Evolutionary conservation across 2,797 vertebrate species (phyloP).

Genomic region (Muraenolepis orangiensis): DNA sequence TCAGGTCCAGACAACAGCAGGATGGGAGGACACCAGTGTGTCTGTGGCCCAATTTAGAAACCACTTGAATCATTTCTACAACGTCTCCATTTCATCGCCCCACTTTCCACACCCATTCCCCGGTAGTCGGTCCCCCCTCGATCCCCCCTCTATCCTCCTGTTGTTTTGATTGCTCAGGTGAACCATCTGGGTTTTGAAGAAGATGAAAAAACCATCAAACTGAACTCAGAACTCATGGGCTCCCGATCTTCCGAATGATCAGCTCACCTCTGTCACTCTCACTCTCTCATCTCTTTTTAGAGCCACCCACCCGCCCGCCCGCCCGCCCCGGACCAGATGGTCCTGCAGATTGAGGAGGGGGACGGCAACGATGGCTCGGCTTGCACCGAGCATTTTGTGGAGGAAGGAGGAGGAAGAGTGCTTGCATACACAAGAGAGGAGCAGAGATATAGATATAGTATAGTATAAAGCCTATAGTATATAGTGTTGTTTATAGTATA

Average conservation of each 20-base stretch:
- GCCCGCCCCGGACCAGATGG: slow-evolving; percentile 59
- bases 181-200: background rate
- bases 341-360: slow-evolving; percentile 48
- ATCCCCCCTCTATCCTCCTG: background rate
- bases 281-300: slow-evolving; percentile 62
- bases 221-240: slow-evolving; percentile 44
- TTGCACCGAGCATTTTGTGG: slow-evolving; percentile 15
- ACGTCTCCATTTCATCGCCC: background rate
- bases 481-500: no score
- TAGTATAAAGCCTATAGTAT: no score
- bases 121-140: background rate
- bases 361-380: slow-evolving; percentile 27
- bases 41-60: background rate
- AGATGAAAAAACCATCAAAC: background rate
- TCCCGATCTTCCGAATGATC: slow-evolving; percentile 57
- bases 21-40: background rate
- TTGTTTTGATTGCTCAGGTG: slow-evolving; percentile 15
- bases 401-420: slow-evolving; percentile 11
- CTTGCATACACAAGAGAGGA: slow-evolving; percentile 8
- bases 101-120: background rate
- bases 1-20: background rate
- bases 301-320: slow-evolving; percentile 47
- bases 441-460: no score
- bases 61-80: background rate
- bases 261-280: slow-evolving; percentile 63